Base-by-base conservation (phyloP, 2,888 invertebrate species). In the Tupiocoris notatus region DNA sequence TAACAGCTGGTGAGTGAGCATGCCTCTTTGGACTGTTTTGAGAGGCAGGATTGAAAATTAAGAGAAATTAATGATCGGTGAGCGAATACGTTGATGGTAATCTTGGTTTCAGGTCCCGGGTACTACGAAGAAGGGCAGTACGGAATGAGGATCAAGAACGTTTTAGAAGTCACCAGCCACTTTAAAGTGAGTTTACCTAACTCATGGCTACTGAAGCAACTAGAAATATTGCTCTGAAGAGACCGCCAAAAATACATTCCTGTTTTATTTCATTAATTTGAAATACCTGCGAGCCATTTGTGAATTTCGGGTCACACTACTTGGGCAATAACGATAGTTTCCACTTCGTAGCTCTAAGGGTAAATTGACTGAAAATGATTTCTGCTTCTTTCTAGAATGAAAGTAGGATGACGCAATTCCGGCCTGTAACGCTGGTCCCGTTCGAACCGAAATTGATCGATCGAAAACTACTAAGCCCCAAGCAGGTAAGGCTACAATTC, bases 381-480 rank as follows among this genome's bases (percentile, higher is more conserved):
- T n/a, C n/a, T n/a, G n/a, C 66, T n/a, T 58, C 6, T 54, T 75
- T 67, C 62, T n/a, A 63, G 68, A 77, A 61, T 62, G 64, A 65
- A 2, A 58, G 23, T 9, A 39, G 39, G 6, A 24, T 59, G n/a
- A 84, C 92, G 63, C 90, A 90, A 75, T 96, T 97, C 84, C 88
- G 88, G 79, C 90, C 94, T 65, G 87, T 94, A 1, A 96, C 96
- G 0, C 85, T 95, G 75, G 91, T 96, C 63, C 96, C 95, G 0
- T 95, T 91, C 82, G 94, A 96, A 83, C 91, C 90, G 0, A 94
- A 94, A 81, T 86, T 97, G 79, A 93, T 97, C 76, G 91, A 95
- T 80, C 85, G 88, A 21, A 87, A 87, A 25, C 85, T 95, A 83
- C 86, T 98, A 22, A 92, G 91, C 57, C 88, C 90, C 63, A 88